phyloP scores from a whole-genome alignment of 2,113 vertebrate species.

The Actenoides hombroni region DNA sequence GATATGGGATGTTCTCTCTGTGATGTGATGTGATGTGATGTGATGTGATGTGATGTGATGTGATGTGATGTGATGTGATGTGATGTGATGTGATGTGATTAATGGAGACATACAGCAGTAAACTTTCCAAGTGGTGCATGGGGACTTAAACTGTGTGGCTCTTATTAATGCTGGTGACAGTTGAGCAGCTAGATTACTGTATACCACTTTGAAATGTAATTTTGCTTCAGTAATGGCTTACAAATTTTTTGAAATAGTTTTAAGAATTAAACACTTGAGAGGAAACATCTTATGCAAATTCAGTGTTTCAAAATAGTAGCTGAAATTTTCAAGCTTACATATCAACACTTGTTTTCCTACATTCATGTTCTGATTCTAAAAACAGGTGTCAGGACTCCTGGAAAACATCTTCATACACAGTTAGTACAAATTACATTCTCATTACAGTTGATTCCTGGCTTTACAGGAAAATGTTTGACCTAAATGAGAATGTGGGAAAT shows the following conservation, averaged over 20 bases:
- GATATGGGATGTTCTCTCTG: background rate
- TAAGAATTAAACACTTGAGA: background rate
- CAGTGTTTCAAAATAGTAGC: accelerated
- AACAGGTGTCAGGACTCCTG: background rate
- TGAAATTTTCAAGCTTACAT: background rate
- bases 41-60: too few relatives aligned
- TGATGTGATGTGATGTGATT: background rate
- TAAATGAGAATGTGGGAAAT: background rate
- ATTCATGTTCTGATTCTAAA: background rate
- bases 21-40: background rate
- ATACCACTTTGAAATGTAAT: background rate
- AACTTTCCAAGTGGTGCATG: background rate
- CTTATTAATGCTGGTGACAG: background rate
- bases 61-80: too few relatives aligned
- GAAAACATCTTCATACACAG: background rate
- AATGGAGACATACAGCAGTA: background rate
- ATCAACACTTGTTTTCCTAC: background rate
- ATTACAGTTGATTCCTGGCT: background rate
- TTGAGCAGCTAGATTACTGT: background rate
- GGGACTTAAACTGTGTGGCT: background rate
- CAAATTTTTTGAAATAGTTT: background rate
- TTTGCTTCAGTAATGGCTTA: background rate
- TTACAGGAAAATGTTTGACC: background rate
- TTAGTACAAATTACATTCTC: background rate
- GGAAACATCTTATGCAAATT: background rate